These are phyloP conservation scores for Cataglyphis livida DNA, from an alignment of 2,888 invertebrate species.

Conservation along the genomic window DNA sequence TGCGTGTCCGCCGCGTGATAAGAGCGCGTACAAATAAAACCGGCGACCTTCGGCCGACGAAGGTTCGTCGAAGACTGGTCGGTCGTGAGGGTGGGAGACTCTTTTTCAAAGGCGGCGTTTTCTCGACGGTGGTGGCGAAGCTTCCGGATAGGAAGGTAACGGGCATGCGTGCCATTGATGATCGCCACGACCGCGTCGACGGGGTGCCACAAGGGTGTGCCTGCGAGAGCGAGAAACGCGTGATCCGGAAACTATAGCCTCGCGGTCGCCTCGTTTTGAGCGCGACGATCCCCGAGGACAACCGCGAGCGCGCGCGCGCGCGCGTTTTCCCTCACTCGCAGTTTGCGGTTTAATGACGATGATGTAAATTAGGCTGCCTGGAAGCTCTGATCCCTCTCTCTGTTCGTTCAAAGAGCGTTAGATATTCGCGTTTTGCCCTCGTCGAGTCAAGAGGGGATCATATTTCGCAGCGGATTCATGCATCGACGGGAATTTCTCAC, in stretches of 20 bases:
- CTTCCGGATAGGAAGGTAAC: constrained; percentile 72
- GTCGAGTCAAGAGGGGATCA: constrained; percentile 1
- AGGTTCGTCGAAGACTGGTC: constrained; percentile 73
- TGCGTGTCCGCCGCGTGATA: constrained; percentile 42
- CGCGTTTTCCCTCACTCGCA: constrained; percentile 2
- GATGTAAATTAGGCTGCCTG: constrained; percentile 29
- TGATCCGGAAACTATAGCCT: constrained; percentile 46
- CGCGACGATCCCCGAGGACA: background rate
- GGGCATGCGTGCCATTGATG: constrained; percentile 76
- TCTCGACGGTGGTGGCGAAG: constrained; percentile 68
- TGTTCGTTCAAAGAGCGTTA: constrained; percentile 2
- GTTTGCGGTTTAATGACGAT: background rate
- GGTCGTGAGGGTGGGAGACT: constrained; percentile 64
- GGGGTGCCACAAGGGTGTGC: constrained; percentile 71
- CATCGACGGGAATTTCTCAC: constrained; percentile 6
- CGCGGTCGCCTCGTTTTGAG: constrained; percentile 27
- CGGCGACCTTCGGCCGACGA: constrained; percentile 66
- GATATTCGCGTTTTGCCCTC: constrained; percentile 29
- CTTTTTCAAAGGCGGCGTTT: constrained; percentile 74
- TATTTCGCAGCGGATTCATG: background rate
- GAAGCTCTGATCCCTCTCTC: constrained; percentile 17
- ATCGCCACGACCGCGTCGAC: constrained; percentile 63
- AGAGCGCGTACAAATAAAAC: constrained; percentile 19
- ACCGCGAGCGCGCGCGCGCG: background rate
- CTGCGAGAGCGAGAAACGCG: constrained; percentile 54